Evolutionary conservation across 2,113 vertebrate species (phyloP).

Genomic region (Anarhynchus alexandrinus): DNA sequence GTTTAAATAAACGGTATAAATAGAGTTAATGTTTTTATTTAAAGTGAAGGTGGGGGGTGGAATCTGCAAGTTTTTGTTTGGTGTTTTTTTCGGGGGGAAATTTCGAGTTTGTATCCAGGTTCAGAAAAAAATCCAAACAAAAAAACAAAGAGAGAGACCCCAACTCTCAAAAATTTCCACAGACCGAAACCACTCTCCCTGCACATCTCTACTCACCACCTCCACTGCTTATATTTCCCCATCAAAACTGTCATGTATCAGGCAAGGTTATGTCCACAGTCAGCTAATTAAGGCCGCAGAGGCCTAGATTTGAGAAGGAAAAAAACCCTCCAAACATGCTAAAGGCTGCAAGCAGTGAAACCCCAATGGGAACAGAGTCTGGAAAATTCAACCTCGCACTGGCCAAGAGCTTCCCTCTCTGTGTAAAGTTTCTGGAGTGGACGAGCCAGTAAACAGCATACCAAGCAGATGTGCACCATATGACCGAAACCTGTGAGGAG

Average conservation of each 20-base stretch:
- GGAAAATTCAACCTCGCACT: neutral
- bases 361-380: neutral
- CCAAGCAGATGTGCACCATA: neutral
- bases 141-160: neutral
- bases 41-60: neutral
- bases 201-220: neutral
- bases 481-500: neutral
- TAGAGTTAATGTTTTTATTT: neutral
- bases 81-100: neutral
- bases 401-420: neutral
- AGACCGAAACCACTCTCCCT: neutral
- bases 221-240: neutral
- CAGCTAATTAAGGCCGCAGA: neutral
- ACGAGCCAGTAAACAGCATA: neutral
- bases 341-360: neutral
- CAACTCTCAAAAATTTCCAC: neutral
- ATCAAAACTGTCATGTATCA: neutral
- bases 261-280: neutral
- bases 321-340: neutral
- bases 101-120: neutral
- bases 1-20: constrained; percentile 6
- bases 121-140: neutral
- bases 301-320: neutral
- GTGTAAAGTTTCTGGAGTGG: neutral
- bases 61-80: neutral